Percentiles rank a stretch among this genome's conserved stretches.
Evolutionary conservation across 2,113 vertebrate species (phyloP).

Genomic region (Sminthopsis crassicaudata): DNA sequence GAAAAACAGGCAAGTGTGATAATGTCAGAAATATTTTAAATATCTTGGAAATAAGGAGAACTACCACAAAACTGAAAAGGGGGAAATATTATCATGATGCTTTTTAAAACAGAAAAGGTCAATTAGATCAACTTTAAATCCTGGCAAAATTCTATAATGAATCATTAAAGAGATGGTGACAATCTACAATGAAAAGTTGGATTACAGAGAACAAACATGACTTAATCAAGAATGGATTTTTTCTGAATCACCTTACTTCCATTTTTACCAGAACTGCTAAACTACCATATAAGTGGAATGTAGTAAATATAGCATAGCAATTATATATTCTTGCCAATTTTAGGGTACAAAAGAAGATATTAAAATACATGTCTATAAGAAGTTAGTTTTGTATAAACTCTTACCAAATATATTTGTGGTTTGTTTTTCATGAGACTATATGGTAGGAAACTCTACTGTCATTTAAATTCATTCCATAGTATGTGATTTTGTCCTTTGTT

Average conservation of each 20-base stretch:
- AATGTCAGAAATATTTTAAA: background rate
- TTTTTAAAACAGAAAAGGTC: background rate
- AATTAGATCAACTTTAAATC: background rate
- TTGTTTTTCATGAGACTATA: no score
- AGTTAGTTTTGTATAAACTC: background rate
- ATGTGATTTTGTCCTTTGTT: slow-evolving; percentile 51
- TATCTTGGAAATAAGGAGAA: background rate
- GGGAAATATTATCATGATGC: background rate
- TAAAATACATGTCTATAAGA: background rate
- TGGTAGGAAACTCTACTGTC: background rate
- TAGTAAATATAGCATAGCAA: background rate
- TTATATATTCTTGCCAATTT: background rate
- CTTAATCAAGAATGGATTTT: background rate
- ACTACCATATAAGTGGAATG: background rate
- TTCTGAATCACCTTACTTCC: background rate
- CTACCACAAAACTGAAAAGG: background rate
- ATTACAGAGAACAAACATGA: background rate
- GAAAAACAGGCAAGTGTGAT: background rate
- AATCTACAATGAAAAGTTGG: background rate
- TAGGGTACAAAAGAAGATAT: background rate
- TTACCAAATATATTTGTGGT: background rate
- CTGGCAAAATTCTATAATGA: background rate
- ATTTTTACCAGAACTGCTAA: background rate
- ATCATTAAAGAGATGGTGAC: background rate
- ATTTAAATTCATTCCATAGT: slow-evolving; percentile 51